Base-by-base conservation (phyloP, 2,888 invertebrate genomes). In the Amaurobius ferox region DNA sequence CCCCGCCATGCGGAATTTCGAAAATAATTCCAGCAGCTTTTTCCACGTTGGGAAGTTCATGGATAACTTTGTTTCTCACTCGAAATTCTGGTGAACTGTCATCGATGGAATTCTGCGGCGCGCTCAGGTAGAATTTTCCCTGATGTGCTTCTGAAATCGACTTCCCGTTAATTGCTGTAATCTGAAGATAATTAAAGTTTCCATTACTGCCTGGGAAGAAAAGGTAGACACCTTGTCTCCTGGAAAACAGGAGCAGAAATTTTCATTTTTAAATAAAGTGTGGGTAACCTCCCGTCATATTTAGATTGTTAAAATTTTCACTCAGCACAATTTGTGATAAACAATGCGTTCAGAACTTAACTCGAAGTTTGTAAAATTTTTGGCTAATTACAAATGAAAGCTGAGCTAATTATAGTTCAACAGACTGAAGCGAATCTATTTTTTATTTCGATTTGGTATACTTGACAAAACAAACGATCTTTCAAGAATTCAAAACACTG, bases 111-210 rank as follows among this genome's bases (percentile, higher is more conserved):
- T 71, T 79, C 39, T 28, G 78, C n/a, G 6, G 35, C 35, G 5
- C 35, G 11, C n/a, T 30, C 78, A 81, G 76, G 81, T 81, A 67
- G 32, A 62, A 71, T 26, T 64, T 79, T 79, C 71, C n/a, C 29
- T 29, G 79, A 71, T 62, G 62, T 30, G 23, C 35, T 19, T 30
- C 16, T 5, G 29, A 55, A 67, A 73, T 66, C 66, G 71, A 62
- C 44, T 73, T 73, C n/a, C 23, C 62, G 29, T 79, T 55, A 71
- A 79, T 39, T 71, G 79, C 62, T 64, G 64, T 44, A 71, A 55
- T 71, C 48, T 61, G n/a, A 62, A 64, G 76, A 62, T 81, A 81
- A 81, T 81, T 81, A 81, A 81, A 81, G 81, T 81, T 81, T 81
- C 81, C 64, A 68, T 81, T 76, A 81, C 81, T 71, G 11, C n/a